Percentiles rank a stretch among this genome's conserved stretches.
Evolutionary conservation across 2,888 invertebrate genomes (phyloP).

Genomic region (Patella pellucida): DNA sequence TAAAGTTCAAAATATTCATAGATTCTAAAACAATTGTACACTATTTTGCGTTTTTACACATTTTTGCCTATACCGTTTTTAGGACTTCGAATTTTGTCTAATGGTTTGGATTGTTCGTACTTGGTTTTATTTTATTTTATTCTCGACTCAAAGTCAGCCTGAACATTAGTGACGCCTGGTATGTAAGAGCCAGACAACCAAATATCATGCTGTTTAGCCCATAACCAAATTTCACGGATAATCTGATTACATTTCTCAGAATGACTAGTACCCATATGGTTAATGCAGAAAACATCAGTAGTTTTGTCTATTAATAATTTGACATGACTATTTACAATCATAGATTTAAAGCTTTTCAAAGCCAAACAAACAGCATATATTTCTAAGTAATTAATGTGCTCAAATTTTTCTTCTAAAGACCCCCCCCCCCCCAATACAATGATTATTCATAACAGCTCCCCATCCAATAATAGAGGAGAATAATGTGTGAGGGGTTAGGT

Average conservation of each 20-base stretch:
- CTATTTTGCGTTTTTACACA: no score
- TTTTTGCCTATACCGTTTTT: no score
- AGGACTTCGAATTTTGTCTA: no score
- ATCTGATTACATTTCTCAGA: conserved; percentile 19
- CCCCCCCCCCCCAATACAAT: not conserved
- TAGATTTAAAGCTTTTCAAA: conserved; percentile 1
- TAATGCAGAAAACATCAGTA: conserved; percentile 18
- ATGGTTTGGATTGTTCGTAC: no score
- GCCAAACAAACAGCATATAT: conserved; percentile 7
- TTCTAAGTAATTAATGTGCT: conserved; percentile 20
- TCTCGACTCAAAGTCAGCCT: conserved; percentile 19
- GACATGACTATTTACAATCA: conserved; percentile 14
- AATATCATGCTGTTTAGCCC: conserved; percentile 14
- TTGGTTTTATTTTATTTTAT: no score
- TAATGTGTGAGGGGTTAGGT: not conserved
- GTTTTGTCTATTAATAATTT: conserved; percentile 19
- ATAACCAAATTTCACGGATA: conserved; percentile 18
- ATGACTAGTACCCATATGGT: conserved; percentile 22
- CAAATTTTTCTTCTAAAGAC: not conserved
- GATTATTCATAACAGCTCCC: conserved; percentile 11
- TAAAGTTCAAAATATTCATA: not conserved
- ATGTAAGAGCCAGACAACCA: conserved; percentile 24
- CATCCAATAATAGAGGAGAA: conserved; percentile 11
- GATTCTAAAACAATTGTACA: not conserved
- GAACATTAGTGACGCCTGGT: conserved; percentile 18